phyloP scores from a whole-genome alignment of 2,797 vertebrate species.

The Halcyon chelicuti region DNA sequence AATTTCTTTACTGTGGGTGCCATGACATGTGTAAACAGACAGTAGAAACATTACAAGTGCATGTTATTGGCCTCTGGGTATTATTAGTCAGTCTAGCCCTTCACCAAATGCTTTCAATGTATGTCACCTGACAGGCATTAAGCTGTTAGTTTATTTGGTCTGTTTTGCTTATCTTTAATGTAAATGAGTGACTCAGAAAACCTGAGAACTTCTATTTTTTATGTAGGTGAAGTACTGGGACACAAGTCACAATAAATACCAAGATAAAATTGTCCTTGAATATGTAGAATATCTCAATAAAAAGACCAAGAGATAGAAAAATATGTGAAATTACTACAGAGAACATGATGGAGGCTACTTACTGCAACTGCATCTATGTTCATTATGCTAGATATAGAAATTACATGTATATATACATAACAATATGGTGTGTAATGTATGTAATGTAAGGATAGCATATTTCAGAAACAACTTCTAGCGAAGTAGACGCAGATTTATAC shows the following conservation, averaged over 20 bases:
- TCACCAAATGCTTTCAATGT: neutral
- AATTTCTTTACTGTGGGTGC: neutral
- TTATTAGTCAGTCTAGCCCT: neutral
- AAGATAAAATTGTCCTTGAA: neutral
- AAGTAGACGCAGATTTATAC: neutral
- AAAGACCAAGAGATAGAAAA: neutral
- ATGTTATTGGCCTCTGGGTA: neutral
- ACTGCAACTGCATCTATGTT: neutral
- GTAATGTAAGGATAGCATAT: neutral
- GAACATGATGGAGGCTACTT: neutral
- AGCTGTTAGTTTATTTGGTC: neutral
- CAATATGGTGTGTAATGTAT: neutral
- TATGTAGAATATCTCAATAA: neutral
- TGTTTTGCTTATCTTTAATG: neutral
- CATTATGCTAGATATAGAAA: neutral
- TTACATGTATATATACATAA: fast-evolving
- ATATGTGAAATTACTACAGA: neutral
- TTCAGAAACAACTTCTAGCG: neutral
- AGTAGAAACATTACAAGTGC: neutral
- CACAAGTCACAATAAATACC: neutral
- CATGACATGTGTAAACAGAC: neutral
- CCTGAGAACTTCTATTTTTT: neutral
- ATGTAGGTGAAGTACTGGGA: neutral
- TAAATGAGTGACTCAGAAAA: neutral
- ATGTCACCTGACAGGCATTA: neutral